Evolutionary conservation across 2,113 vertebrate species (phyloP), one percentile per base, ranked within the genome.

Genomic region (Coptodon rendalli): DNA sequence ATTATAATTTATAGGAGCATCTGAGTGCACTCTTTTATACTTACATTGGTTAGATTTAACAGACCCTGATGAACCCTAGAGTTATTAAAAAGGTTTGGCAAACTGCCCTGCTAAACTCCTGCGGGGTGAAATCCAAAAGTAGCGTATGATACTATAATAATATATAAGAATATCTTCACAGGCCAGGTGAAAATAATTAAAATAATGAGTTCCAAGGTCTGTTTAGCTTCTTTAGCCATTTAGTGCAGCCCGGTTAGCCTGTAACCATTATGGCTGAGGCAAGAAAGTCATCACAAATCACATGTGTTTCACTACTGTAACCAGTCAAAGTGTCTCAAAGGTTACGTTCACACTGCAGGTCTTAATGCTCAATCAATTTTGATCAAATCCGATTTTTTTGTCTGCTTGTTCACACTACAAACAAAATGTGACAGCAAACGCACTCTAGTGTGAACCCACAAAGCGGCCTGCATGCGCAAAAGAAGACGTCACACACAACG

Each of bases 11-110:
- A 13, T 61, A 48, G 24, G 54, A n/a, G 17, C 38, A 31, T 45
- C 45, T 78, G 73, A 78, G 48, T 78, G 45, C 48, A 50, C 9
- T n/a, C 45, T n/a, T 34, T 78, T 29, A 52, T 78, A 34, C 45
- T 52, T 78, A 78, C 6, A 19, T 78, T 78, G 14, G 9, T 78
- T 50, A 48, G 40, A 48, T 76, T 76, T 78, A 78, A 78, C 43
- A 81, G 16, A 81, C 36, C 24, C 6, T 31, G 16, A 45, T 31
- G 54, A 43, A 14, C 56, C 17, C 38, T n/a, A 43, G 24, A 31
- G 38, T 11, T 6, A 61, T 29, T 78, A 78, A 78, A 76, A 78
- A 78, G 45, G 27, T 78, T 52, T 52, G 27, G 73, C 9, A 78
- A 52, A 31, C 73, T 52, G 45, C 73, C 14, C 40, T 17, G 40